phyloP scores from a whole-genome alignment of 2,888 invertebrate species.

The Coleophora flavipennella region DNA sequence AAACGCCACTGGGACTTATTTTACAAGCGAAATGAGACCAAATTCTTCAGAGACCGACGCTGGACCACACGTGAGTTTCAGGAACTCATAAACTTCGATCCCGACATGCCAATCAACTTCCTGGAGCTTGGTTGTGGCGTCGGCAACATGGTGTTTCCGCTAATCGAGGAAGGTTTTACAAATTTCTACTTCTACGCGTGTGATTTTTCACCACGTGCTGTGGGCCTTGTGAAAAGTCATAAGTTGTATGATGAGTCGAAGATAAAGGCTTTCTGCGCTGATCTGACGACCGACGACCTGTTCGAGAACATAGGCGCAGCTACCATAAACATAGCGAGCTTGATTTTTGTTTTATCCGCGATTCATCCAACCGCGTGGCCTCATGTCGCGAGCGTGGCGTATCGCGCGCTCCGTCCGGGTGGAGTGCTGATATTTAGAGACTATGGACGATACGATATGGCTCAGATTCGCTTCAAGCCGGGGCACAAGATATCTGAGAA shows the following conservation, averaged over 20 bases:
- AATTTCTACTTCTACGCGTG: constrained; percentile 85
- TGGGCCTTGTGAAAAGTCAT: constrained; percentile 85
- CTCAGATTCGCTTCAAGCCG: constrained; percentile 93
- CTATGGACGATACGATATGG: constrained; percentile 96
- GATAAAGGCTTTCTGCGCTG: constrained; percentile 87
- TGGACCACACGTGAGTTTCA: constrained; percentile 97
- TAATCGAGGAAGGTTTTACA: constrained; percentile 82
- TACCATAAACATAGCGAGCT: constrained; percentile 84
- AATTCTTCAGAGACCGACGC: constrained; percentile 95
- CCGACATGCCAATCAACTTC: constrained; percentile 72
- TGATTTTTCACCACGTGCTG: constrained; percentile 93
- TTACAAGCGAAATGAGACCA: constrained; percentile 93
- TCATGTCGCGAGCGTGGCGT: constrained; percentile 76
- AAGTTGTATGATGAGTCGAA: constrained; percentile 75
- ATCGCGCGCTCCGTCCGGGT: constrained; percentile 77
- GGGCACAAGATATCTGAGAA: constrained; percentile 94
- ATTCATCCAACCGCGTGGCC: constrained; percentile 90
- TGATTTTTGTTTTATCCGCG: constrained; percentile 96
- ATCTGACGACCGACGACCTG: constrained; percentile 82
- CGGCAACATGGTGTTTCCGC: constrained; percentile 95
- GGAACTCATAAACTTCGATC: constrained; percentile 76
- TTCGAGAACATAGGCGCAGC: constrained; percentile 62
- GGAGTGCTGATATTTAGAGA: constrained; percentile 91
- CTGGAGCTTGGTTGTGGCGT: constrained; percentile 96
- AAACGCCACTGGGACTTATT: constrained; percentile 96